These are phyloP conservation scores for Pomatostomus ruficeps DNA, from an alignment of 2,113 vertebrate genomes.

Conservation along the genomic window DNA sequence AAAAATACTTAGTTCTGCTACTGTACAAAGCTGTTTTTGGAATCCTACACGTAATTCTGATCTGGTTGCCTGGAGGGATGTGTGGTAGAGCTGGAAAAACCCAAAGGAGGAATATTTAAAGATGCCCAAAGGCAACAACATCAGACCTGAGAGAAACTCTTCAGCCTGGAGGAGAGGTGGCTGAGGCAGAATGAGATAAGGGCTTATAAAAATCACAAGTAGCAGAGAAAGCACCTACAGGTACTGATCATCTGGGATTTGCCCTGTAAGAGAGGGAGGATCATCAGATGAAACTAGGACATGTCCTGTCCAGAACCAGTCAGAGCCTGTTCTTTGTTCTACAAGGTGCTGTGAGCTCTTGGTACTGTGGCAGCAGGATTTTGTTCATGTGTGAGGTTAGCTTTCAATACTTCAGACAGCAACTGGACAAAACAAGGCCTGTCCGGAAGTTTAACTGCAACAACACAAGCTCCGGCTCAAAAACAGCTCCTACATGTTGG, in stretches of 20 bases:
- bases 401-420: neutral
- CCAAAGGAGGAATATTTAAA: neutral
- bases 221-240: neutral
- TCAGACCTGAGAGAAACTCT: neutral
- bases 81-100: neutral
- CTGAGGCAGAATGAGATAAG: neutral
- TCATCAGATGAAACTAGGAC: neutral
- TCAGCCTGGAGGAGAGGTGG: neutral
- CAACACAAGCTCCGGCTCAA: neutral
- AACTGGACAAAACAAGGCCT: neutral
- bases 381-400: neutral
- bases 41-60: neutral
- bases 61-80: neutral
- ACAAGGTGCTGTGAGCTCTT: neutral
- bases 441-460: neutral
- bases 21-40: neutral
- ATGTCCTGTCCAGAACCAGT: neutral
- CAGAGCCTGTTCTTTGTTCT: neutral
- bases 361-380: neutral
- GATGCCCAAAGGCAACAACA: neutral
- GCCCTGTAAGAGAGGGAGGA: neutral
- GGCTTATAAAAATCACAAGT: neutral
- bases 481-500: neutral
- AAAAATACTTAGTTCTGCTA: neutral
- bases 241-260: neutral